Evolutionary conservation across 2,888 invertebrate genomes (phyloP).

Genomic region (Spilosoma lubricipeda): DNA sequence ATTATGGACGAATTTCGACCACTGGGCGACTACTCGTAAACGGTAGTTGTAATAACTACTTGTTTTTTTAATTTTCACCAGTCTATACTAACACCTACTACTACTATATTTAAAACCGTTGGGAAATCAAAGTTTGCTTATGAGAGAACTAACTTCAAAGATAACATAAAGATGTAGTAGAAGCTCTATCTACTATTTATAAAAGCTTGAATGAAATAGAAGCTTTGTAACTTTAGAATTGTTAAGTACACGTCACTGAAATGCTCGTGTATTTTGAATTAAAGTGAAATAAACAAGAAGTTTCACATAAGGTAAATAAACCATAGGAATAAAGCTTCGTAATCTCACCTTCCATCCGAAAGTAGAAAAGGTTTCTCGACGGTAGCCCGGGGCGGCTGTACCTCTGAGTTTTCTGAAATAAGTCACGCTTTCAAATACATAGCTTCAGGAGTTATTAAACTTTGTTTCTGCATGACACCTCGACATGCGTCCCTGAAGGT

Average conservation of each 20-base stretch:
- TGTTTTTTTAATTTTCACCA: not conserved
- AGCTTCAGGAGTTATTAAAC: constrained; percentile 11
- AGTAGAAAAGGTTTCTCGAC: constrained; percentile 94
- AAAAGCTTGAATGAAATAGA: not conserved
- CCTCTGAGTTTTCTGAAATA: constrained; percentile 69
- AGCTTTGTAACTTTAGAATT: not conserved
- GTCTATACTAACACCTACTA: not conserved
- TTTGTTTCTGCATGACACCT: not conserved
- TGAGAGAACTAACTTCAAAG: not conserved
- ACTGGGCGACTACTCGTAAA: not conserved
- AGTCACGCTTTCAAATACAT: constrained; percentile 23
- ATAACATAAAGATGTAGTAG: not conserved
- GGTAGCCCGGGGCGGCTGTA: constrained; percentile 88
- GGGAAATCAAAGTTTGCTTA: not conserved
- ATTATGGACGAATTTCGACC: no score
- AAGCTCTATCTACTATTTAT: not conserved
- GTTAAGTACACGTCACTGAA: not conserved
- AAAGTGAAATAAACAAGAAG: constrained; percentile 21
- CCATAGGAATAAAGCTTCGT: not conserved
- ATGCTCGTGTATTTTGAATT: not conserved
- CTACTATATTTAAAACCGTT: not conserved
- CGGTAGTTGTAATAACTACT: not conserved
- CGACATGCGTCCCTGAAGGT: not conserved
- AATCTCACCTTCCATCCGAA: constrained; percentile 89
- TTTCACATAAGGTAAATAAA: not conserved